Base-by-base conservation (phyloP, 64 coral and sea anemone genomes). In the Porites lutea region DNA sequence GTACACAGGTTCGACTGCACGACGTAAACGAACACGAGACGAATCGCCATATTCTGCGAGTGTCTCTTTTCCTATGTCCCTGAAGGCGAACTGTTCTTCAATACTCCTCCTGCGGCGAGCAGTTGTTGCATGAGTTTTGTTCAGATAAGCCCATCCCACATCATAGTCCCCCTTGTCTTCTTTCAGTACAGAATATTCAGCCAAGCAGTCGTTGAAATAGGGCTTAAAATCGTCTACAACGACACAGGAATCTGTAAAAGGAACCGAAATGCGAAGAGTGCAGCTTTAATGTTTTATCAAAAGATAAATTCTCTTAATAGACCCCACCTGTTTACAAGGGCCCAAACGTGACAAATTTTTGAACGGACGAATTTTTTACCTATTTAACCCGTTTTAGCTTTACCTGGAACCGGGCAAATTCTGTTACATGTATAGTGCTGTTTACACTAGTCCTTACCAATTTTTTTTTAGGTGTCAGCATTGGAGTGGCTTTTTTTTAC, bases 1-100 rank as follows among this genome's bases (percentile, higher is more conserved):
- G 23, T 95, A 93, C 22, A 98, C 79, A 14, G 96, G 96, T 52
- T 93, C 96, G 13, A 98, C 67, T 22, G 96, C 82, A 54, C 96
- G 77, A 19, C 93, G 90, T 3, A n/a, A 55, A 61, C 96, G 96
- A 21, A 82, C 51, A 20, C 65, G 71, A 9, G 45, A 3, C 1
- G n/a, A 15, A 18, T 85, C 63, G 10, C 52, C 71, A 19, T 82
- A 88, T 48, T 82, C 20, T 13, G 48, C 75, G 18, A 94, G 51
- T 18, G 3, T 66, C 9, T 83, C 86, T 7, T 44, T 18, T 27
- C 86, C 84, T 72, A 19, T 20, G 46, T 68, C 52, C 2, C 52
- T 45, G 23, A 91, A 97, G 7, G 55, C 65, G 77, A 97, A 91
- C 51, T 97, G 95, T 21, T 97, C 95, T 72, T 65, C 57, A 13